phyloP scores from a whole-genome alignment of 2,113 vertebrate species.

The Papio anubis region DNA sequence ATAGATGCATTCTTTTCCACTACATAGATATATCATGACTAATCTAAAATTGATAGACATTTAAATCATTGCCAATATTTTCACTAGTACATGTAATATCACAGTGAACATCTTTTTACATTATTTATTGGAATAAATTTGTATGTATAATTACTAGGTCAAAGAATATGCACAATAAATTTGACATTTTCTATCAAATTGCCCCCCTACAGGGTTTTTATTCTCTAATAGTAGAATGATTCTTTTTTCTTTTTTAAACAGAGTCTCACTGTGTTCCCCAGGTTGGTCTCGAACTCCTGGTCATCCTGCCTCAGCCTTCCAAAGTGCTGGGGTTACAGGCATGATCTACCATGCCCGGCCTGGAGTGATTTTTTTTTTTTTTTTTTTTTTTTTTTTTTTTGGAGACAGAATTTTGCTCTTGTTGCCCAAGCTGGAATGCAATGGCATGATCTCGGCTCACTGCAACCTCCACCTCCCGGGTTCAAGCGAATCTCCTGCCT shows the following conservation, averaged over 20 bases:
- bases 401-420: too few species aligned
- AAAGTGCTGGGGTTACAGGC: too few species aligned
- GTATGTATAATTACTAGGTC: conserved; percentile 4
- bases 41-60: conserved; percentile 21
- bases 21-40: conserved; percentile 10
- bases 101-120: not conserved
- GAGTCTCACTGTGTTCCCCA: not conserved
- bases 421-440: too few species aligned
- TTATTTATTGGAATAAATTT: conserved; percentile 52
- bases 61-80: conserved; percentile 46
- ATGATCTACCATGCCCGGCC: too few species aligned
- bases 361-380: conserved; percentile 7
- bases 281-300: too few species aligned
- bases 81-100: conserved; percentile 31
- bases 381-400: not conserved
- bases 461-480: too few species aligned
- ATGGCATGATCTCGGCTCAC: too few species aligned
- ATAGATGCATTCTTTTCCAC: not conserved
- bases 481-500: too few species aligned
- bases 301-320: too few species aligned
- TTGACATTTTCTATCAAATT: not conserved
- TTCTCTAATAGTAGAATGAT: not conserved
- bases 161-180: conserved; percentile 15
- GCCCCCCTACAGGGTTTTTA: not conserved
- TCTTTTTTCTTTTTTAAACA: too few species aligned